These are phyloP conservation scores for Trichacis sp. DNA, from an alignment of 2,888 invertebrate species.

Conservation along the genomic window DNA sequence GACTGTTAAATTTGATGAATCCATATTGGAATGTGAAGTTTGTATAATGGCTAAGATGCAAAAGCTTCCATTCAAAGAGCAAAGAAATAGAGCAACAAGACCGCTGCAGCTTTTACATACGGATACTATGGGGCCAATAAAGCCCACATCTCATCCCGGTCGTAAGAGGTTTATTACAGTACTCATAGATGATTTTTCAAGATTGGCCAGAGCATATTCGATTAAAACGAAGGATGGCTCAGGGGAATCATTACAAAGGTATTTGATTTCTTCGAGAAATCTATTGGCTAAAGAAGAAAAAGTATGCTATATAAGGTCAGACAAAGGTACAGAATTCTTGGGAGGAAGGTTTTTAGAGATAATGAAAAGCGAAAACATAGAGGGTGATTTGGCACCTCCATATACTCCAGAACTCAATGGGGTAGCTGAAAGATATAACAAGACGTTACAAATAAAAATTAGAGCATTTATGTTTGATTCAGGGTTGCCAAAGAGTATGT, in stretches of 20 bases:
- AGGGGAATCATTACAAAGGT: conserved; percentile 33
- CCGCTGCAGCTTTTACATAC: conserved; percentile 39
- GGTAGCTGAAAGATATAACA: conserved; percentile 32
- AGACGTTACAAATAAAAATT: conserved; percentile 29
- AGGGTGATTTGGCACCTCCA: conserved; percentile 3
- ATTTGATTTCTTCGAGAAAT: conserved; percentile 34
- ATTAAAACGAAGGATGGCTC: conserved; percentile 7
- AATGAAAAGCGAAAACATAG: conserved; percentile 13
- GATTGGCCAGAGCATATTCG: conserved; percentile 20
- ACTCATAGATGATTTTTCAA: conserved; percentile 43
- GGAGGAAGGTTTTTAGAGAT: conserved; percentile 23
- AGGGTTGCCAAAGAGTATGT: conserved; percentile 31
- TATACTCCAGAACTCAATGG: conserved; percentile 28
- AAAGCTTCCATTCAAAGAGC: conserved; percentile 39
- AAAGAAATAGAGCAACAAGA: conserved; percentile 18
- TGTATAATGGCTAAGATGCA: conserved; percentile 38
- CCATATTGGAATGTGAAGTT: conserved; percentile 44
- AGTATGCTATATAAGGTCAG: conserved; percentile 43
- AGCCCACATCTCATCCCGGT: conserved; percentile 27
- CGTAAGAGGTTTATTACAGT: conserved; percentile 33
- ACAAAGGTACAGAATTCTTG: conserved; percentile 33
- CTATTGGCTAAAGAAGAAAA: conserved; percentile 24
- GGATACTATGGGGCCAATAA: conserved; percentile 45
- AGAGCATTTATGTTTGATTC: conserved; percentile 27
- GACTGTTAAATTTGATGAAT: conserved; percentile 44